Evolutionary conservation across 30 jellyfish, hydroid and myxozoan species (phyloP), one percentile per base, ranked within the genome.

Genomic region (Aurelia coerulea): DNA sequence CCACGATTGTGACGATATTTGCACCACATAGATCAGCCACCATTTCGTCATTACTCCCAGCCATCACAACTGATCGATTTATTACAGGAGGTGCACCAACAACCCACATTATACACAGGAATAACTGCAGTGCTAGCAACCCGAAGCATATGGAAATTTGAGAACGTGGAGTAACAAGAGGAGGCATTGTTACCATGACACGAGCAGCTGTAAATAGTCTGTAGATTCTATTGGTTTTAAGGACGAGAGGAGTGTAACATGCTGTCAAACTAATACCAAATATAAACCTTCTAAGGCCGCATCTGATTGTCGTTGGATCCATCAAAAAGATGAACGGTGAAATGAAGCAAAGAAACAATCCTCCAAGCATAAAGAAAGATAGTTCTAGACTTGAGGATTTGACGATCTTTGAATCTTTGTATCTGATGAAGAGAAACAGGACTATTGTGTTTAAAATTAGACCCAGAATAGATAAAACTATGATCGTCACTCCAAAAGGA

Each of bases 161-260:
- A 13, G 98, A 93, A 33, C 42, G 52, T 74, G 89, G 79, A 50
- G 92, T 69, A 39, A 93, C 96, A 29, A 93, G 79, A 29, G 58
- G 39, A 7, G 96, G 95, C 72, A 90, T 72, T 11, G 83, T 16
- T 1, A 84, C 64, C 54, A 66, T 74, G 35, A 62, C 72, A 15
- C 85, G 92, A 23, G 97, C 96, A 6, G 96, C 90, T 23, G 50
- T 68, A 82, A 88, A 93, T 4, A 83, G 84, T 83, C 97, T 74
- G 83, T 93, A 93, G 31, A 93, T 84, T 42, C 98, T 84, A 51
- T 83, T 93, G 5, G 92, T 78, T 79, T 87, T 87, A 67, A 93
- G 81, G 68, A 93, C 69, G 4, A 93, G 90, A 0, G 98, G 98
- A 6, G 96, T 90, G 83, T 85, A 93, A 73, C 98, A 93, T 0